phyloP scores from a whole-genome alignment of 2,888 invertebrate species.

The Helleia helle region DNA sequence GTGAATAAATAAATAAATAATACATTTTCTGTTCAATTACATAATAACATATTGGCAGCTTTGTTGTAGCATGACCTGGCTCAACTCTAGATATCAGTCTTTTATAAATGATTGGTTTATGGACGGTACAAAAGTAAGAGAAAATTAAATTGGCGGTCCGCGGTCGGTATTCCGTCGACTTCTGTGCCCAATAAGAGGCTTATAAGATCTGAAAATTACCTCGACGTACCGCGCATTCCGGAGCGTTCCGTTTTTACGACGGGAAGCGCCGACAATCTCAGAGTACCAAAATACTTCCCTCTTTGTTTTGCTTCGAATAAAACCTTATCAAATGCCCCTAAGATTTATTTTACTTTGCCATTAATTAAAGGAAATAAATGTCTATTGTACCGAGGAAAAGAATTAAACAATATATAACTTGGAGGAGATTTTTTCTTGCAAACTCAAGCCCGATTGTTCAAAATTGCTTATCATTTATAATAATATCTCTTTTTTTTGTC shows the following conservation, averaged over 20 bases:
- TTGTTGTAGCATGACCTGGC: too few relatives aligned
- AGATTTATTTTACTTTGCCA: neutral
- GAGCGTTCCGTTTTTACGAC: conserved; percentile 17
- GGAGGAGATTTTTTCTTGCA: too few relatives aligned
- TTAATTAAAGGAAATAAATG: conserved; percentile 2
- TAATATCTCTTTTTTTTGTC: too few relatives aligned
- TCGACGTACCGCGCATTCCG: conserved; percentile 11
- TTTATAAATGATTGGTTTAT: too few relatives aligned
- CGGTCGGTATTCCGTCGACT: neutral
- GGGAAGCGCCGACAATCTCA: conserved; percentile 12
- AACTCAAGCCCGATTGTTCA: too few relatives aligned
- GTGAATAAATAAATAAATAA: too few relatives aligned
- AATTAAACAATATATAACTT: neutral
- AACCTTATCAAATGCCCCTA: neutral
- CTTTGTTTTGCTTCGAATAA: neutral
- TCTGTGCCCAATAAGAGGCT: neutral
- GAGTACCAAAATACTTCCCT: conserved; percentile 9
- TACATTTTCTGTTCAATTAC: too few relatives aligned
- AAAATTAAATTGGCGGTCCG: neutral
- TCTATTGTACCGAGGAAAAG: neutral
- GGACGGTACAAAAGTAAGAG: neutral
- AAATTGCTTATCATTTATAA: too few relatives aligned
- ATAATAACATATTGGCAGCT: too few relatives aligned
- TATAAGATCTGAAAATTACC: conserved; percentile 2
- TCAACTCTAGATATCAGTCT: too few relatives aligned